Conservation (phyloP, 2,113 vertebrate genomes). For the Xiphophorus couchianus region DNA sequence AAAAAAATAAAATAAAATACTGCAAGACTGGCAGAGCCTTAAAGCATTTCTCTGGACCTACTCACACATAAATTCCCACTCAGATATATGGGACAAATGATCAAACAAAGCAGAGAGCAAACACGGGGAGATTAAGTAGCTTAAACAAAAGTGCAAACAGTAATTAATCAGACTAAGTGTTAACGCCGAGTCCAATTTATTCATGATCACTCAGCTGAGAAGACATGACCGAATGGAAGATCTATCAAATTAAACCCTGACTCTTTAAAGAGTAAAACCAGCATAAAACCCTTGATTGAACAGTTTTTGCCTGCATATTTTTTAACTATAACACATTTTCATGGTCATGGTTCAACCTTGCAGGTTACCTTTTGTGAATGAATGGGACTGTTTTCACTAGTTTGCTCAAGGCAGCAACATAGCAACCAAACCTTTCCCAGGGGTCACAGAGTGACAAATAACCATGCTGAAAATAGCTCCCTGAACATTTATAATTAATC, state of each 20-base stretch:
- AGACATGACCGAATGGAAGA: background rate
- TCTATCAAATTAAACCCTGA: no score
- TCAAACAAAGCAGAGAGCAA: conserved; percentile 10
- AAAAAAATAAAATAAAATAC: background rate
- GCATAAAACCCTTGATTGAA: background rate
- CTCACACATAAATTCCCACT: background rate
- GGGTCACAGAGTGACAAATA: background rate
- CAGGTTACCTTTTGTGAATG: background rate
- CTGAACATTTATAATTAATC: background rate
- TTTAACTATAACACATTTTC: background rate
- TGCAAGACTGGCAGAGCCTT: background rate
- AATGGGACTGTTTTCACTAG: background rate
- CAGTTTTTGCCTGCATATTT: background rate
- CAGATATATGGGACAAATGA: background rate
- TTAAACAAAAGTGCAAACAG: conserved; percentile 22
- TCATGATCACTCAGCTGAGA: background rate
- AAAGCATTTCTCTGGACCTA: conserved; percentile 5
- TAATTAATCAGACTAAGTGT: conserved; percentile 38
- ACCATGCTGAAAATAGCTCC: background rate
- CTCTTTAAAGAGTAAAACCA: background rate
- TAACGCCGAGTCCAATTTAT: conserved; percentile 23
- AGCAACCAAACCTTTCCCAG: background rate
- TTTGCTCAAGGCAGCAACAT: background rate
- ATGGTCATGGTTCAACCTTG: background rate
- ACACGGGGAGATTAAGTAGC: conserved; percentile 15